These are phyloP conservation scores for Parasteatoda lunata DNA, from an alignment of 2,888 invertebrate genomes.

Conservation along the genomic window DNA sequence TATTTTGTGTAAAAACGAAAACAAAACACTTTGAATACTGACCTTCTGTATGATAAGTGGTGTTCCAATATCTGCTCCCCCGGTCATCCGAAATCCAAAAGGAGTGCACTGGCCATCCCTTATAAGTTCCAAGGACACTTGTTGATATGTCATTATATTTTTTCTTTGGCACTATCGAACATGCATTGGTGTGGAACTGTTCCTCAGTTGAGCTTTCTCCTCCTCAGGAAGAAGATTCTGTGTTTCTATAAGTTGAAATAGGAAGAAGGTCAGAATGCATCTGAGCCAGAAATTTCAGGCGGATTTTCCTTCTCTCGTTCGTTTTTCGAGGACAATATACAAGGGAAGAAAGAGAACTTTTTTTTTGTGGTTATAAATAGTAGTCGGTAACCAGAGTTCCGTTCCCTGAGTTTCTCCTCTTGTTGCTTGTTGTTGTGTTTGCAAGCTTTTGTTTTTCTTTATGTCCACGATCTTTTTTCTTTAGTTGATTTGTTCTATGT, in stretches of 20 bases:
- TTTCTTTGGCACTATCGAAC: conserved; percentile 5
- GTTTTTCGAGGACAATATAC: conserved; percentile 29
- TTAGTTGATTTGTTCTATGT: neutral
- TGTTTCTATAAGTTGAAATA: neutral
- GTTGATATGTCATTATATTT: conserved; percentile 55
- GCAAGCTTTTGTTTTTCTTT: neutral
- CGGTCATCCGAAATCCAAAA: conserved; percentile 91
- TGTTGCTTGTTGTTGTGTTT: neutral
- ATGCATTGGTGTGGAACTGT: neutral
- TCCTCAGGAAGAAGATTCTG: conserved; percentile 3
- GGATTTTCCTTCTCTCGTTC: neutral
- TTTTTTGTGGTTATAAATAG: conserved; percentile 50
- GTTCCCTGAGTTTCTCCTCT: neutral
- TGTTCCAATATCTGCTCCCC: conserved; percentile 88
- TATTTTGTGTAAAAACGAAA: too few species aligned
- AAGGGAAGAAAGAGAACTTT: conserved; percentile 16
- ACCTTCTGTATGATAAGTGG: conserved; percentile 92
- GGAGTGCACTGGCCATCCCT: conserved; percentile 75
- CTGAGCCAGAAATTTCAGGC: conserved; percentile 14
- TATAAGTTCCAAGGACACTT: conserved; percentile 52
- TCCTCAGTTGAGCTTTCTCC: neutral
- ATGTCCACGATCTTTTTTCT: neutral
- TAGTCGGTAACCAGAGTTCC: conserved; percentile 44
- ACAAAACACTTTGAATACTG: conserved; percentile 71
- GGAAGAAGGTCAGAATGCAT: conserved; percentile 21